Conservation (phyloP, 2,113 vertebrate species). For the Megaceryle maxima region DNA sequence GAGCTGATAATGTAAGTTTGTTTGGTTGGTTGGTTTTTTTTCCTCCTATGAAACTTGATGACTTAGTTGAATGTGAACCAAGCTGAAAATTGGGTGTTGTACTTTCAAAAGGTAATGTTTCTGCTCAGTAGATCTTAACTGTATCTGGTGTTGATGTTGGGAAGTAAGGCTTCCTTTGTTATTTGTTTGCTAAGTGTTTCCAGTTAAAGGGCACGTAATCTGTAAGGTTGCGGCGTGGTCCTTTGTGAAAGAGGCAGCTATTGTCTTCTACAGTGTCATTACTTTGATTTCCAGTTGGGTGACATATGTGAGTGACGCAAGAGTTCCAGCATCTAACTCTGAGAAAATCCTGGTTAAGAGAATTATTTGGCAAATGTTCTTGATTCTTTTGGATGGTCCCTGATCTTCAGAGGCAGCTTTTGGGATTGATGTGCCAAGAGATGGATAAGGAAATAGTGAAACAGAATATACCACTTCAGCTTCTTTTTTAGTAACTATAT, state of each 20-base stretch:
- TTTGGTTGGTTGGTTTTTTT: too few relatives aligned
- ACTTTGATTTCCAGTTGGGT: not conserved
- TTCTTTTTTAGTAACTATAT: not conserved
- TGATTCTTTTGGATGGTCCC: not conserved
- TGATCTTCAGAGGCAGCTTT: not conserved
- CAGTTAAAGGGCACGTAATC: not conserved
- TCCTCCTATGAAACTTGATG: not conserved
- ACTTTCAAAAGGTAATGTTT: not conserved
- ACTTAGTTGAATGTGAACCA: not conserved
- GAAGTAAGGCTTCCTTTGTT: conserved; percentile 6
- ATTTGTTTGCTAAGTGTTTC: conserved; percentile 1
- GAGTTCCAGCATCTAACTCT: not conserved
- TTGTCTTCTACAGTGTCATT: not conserved
- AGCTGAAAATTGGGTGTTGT: not conserved
- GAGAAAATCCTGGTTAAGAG: not conserved
- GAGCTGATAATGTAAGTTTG: not conserved
- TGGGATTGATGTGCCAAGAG: not conserved
- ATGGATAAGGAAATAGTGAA: not conserved
- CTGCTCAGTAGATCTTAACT: not conserved
- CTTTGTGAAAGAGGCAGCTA: not conserved
- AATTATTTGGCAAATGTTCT: not conserved
- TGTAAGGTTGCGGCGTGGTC: not conserved
- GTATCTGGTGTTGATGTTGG: not conserved
- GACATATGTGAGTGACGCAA: not conserved
- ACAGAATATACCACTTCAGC: not conserved